phyloP scores from a whole-genome alignment of 2,113 vertebrate species.

The Butorides virescens region DNA sequence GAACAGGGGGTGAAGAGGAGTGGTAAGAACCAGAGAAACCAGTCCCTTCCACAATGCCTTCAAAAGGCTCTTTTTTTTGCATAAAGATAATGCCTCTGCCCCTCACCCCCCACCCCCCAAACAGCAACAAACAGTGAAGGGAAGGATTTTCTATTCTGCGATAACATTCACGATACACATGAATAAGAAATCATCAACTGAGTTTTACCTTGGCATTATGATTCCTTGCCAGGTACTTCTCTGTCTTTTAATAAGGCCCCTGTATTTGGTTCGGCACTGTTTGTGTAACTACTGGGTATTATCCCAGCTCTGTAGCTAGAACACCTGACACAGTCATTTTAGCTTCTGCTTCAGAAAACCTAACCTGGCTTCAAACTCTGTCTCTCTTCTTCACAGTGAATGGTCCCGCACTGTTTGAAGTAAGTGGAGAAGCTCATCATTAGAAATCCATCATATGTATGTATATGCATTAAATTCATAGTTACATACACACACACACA shows the following conservation, averaged over 20 bases:
- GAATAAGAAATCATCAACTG: neutral
- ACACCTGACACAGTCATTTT: neutral
- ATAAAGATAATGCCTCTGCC: neutral
- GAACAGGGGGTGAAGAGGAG: neutral
- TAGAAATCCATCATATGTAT: neutral
- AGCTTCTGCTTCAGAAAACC: neutral
- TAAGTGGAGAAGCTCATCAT: neutral
- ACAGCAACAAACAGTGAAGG: neutral
- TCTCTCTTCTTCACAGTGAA: neutral
- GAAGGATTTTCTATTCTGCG: neutral
- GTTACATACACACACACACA: neutral
- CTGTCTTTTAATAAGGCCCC: neutral
- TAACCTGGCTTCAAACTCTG: neutral
- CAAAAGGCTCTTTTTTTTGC: neutral
- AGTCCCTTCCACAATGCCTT: neutral
- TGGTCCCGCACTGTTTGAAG: neutral
- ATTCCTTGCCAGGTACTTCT: neutral
- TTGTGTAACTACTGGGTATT: neutral
- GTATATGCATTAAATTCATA: neutral
- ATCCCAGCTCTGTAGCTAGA: neutral
- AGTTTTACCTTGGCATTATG: neutral
- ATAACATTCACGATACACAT: neutral
- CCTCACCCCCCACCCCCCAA: rapidly evolving
- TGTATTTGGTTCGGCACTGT: neutral
- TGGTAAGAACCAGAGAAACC: neutral